phyloP scores from a whole-genome alignment of 2,888 invertebrate species.

The Cephus pulcher region DNA sequence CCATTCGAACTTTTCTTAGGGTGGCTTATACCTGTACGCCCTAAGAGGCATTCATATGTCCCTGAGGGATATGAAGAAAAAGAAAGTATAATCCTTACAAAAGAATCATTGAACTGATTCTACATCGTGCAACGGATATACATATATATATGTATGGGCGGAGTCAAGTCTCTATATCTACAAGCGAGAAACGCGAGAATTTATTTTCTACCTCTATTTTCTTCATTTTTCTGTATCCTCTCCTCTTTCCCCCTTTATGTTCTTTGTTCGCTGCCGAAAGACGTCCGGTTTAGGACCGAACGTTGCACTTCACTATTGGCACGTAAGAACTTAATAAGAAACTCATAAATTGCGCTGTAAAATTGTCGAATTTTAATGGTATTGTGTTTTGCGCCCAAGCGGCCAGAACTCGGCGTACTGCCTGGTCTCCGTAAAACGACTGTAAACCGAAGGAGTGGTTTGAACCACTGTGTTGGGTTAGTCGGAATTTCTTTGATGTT shows the following conservation, averaged over 20 bases:
- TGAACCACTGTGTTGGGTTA: background rate
- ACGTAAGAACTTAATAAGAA: background rate
- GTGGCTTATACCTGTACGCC: background rate
- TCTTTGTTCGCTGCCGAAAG: background rate
- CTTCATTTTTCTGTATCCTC: background rate
- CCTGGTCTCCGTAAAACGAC: background rate
- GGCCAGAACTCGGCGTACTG: background rate
- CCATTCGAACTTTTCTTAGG: conserved; percentile 1
- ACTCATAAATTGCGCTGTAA: background rate
- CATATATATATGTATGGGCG: background rate
- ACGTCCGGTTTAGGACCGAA: background rate
- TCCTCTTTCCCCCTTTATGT: background rate
- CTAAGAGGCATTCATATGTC: background rate
- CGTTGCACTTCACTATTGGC: background rate
- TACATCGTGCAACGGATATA: background rate
- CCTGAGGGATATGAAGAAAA: background rate
- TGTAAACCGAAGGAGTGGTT: background rate
- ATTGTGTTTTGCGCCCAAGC: background rate
- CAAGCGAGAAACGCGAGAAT: background rate
- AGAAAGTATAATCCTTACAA: background rate
- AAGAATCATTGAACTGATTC: background rate
- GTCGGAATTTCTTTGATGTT: background rate
- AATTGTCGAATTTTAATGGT: background rate
- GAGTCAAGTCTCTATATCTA: background rate
- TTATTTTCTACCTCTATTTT: background rate